A percentile compares a stretch with the other conserved stretches of the same genome.
Conservation (phyloP, 2,888 invertebrate genomes). For the Anthoptus insignis region DNA sequence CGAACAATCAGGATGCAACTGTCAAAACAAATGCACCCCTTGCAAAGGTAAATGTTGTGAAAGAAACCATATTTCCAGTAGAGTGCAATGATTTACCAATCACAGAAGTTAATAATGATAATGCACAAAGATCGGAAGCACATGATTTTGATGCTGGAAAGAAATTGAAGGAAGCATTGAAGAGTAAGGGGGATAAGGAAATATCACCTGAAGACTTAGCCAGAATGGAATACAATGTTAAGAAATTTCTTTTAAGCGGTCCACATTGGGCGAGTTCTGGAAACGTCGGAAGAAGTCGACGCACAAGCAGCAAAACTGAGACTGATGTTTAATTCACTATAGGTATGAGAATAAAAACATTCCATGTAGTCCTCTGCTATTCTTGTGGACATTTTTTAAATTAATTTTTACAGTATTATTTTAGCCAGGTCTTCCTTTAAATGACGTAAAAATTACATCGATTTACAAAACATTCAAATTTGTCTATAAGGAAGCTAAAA, state of each 20-base stretch:
- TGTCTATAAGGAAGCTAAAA: too few relatives aligned
- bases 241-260: conserved; percentile 90
- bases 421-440: too few relatives aligned
- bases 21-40: conserved; percentile 49
- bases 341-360: conserved; percentile 58
- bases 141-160: conserved; percentile 62
- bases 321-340: conserved; percentile 81
- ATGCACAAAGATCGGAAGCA: conserved; percentile 61
- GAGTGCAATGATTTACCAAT: conserved; percentile 73
- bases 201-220: conserved; percentile 88
- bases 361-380: conserved; percentile 44
- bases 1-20: conserved; percentile 57
- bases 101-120: conserved; percentile 71
- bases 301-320: conserved; percentile 86
- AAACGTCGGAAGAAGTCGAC: conserved; percentile 69
- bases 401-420: conserved; percentile 1
- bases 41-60: conserved; percentile 67
- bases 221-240: conserved; percentile 93
- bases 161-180: conserved; percentile 63
- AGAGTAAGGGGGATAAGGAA: conserved; percentile 70
- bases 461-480: too few relatives aligned
- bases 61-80: conserved; percentile 80
- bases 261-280: conserved; percentile 74
- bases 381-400: background rate
- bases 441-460: too few relatives aligned